A percentile compares a stretch with the other conserved stretches of the same genome.
Conservation (phyloP, 2,797 vertebrate genomes). For the Taeniopygia guttata region DNA sequence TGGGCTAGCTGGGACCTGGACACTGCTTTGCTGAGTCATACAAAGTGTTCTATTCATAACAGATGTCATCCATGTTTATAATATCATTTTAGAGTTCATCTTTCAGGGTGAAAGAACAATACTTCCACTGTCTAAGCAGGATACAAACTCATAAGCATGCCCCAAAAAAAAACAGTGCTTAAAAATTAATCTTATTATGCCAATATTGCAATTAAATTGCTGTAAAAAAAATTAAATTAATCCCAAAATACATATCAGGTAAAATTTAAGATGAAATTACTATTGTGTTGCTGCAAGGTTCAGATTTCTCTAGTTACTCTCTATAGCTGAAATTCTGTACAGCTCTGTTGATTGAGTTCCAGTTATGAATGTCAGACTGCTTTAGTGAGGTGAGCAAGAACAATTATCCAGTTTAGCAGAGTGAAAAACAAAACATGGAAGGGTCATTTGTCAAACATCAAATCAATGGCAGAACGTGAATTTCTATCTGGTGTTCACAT, state of each 20-base stretch:
- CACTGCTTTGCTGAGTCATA: slow-evolving; percentile 45
- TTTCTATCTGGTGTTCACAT: background rate
- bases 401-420: background rate
- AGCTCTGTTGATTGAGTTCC: background rate
- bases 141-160: background rate
- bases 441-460: background rate
- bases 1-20: background rate
- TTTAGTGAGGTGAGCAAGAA: background rate
- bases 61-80: slow-evolving; percentile 6
- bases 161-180: background rate
- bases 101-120: slow-evolving; percentile 4
- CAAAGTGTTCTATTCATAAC: slow-evolving; percentile 13
- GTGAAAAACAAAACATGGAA: background rate
- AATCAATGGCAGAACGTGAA: background rate
- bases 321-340: background rate
- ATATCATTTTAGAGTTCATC: slow-evolving; percentile 5
- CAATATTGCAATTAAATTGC: background rate
- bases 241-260: background rate
- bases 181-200: background rate
- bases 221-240: background rate
- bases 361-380: background rate
- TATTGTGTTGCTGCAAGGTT: background rate
- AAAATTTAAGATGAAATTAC: background rate
- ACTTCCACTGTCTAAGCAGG: background rate
- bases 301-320: background rate